phyloP scores from a whole-genome alignment of 2,888 invertebrate genomes.

The Punctoribates punctum region DNA sequence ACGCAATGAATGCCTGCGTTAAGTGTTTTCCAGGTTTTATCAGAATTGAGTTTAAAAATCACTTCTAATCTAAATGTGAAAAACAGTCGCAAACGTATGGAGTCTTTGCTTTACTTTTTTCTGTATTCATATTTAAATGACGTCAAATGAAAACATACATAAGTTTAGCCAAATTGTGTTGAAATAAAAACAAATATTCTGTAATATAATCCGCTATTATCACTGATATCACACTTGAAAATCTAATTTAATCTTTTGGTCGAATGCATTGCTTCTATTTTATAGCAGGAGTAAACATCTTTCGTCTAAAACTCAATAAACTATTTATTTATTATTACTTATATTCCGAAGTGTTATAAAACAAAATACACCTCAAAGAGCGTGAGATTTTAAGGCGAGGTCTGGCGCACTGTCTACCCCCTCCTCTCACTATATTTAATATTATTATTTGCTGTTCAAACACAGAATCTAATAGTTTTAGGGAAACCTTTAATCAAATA shows the following conservation, averaged over 20 bases:
- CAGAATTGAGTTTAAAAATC: conserved; percentile 4
- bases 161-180: not conserved
- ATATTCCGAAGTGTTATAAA: conserved; percentile 1
- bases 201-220: not conserved
- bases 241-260: conserved; percentile 6
- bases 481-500: not conserved
- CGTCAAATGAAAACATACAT: not conserved
- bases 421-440: conserved; percentile 5
- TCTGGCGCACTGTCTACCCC: not conserved
- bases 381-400: conserved; percentile 30
- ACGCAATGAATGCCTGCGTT: not conserved
- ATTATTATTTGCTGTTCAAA: conserved; percentile 30
- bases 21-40: conserved; percentile 1
- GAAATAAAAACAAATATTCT: not conserved
- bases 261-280: not conserved
- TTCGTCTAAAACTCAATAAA: not conserved
- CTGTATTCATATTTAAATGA: not conserved
- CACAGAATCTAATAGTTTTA: not conserved
- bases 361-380: conserved; percentile 9
- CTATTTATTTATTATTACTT: conserved; percentile 7
- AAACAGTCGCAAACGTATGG: no score
- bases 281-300: conserved; percentile 15
- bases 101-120: no score
- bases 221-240: conserved; percentile 26
- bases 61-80: not conserved